Percentiles rank a stretch among this genome's conserved stretches.
phyloP scores from a whole-genome alignment of 2,113 vertebrate species.

The Platanista minor region DNA sequence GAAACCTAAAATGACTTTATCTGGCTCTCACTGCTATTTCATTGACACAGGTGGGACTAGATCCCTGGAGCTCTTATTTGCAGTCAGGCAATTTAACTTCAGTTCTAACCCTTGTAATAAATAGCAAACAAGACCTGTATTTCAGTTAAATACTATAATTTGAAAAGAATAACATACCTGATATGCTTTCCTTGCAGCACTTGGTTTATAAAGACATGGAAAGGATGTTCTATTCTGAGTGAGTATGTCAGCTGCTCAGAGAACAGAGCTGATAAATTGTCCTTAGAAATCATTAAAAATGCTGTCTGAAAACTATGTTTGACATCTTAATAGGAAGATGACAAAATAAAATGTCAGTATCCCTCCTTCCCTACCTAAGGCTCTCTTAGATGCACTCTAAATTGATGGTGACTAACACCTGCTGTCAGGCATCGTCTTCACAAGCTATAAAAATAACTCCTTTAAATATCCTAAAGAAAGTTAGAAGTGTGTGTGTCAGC shows the following conservation, averaged over 20 bases:
- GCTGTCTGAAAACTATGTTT: conserved; percentile 44
- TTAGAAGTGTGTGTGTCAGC: background rate
- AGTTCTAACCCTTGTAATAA: background rate
- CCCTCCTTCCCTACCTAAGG: conserved; percentile 30
- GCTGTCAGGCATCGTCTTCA: conserved; percentile 11
- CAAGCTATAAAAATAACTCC: conserved; percentile 34
- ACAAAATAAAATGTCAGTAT: conserved; percentile 58
- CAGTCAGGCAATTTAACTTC: background rate
- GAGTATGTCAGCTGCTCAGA: background rate
- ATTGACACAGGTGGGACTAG: background rate
- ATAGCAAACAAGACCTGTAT: background rate
- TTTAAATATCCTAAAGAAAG: conserved; percentile 36
- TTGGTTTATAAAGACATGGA: background rate
- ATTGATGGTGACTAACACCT: conserved; percentile 32
- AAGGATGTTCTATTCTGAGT: background rate
- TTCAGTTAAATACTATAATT: background rate
- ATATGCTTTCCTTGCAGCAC: background rate
- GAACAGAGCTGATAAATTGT: conserved; percentile 17
- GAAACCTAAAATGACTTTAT: background rate
- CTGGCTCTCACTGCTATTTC: background rate
- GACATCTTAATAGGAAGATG: conserved; percentile 67
- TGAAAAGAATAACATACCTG: background rate
- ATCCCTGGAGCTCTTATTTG: background rate
- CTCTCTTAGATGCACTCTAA: conserved; percentile 26
- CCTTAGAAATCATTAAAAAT: conserved; percentile 63